phyloP scores from a whole-genome alignment of 2,797 vertebrate species.

The Aplochiton taeniatus region DNA sequence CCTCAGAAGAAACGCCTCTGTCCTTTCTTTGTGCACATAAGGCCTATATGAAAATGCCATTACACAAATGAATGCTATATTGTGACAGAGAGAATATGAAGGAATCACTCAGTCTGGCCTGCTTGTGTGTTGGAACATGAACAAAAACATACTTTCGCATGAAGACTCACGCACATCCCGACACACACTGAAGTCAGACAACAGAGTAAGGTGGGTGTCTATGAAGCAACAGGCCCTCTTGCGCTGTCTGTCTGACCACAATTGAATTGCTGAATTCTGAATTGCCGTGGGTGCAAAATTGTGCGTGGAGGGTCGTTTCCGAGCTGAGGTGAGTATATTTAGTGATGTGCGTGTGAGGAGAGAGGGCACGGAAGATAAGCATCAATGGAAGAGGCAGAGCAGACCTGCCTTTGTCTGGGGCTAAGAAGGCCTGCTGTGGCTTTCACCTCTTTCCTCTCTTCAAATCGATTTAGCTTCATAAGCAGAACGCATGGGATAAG shows the following conservation, averaged over 20 bases:
- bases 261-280: constrained; percentile 58
- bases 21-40: too few relatives aligned
- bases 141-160: constrained; percentile 8
- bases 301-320: constrained; percentile 44
- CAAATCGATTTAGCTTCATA: constrained; percentile 55
- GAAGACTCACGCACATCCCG: not conserved
- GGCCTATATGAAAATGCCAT: too few relatives aligned
- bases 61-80: too few relatives aligned
- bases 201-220: constrained; percentile 61
- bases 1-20: too few relatives aligned
- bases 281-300: constrained; percentile 27
- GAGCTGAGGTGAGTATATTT: constrained; percentile 62
- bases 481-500: constrained; percentile 28
- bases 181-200: constrained; percentile 1
- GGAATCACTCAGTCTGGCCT: too few relatives aligned
- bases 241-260: constrained; percentile 63
- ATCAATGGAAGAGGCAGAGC: constrained; percentile 71
- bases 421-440: constrained; percentile 72
- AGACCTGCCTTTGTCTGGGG: constrained; percentile 62
- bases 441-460: constrained; percentile 69
- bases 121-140: not conserved
- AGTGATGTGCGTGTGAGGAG: constrained; percentile 50
- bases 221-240: constrained; percentile 53
- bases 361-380: constrained; percentile 71
- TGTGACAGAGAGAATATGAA: too few relatives aligned